Evolutionary conservation across 2,113 vertebrate genomes (phyloP).

Genomic region (Piliocolobus tephrosceles): DNA sequence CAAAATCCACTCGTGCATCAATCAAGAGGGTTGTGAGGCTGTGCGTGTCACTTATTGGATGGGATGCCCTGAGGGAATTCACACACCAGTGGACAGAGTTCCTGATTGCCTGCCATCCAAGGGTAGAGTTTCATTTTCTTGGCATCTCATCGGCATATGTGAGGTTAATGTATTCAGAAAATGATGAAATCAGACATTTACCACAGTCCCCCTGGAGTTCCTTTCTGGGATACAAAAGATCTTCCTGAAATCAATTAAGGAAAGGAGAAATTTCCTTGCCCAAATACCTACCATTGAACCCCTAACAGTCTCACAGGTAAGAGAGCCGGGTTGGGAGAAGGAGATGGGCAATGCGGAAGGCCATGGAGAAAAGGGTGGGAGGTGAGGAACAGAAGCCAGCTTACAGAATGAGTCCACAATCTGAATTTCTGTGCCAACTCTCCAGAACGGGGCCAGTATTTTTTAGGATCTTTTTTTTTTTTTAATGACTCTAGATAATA

Average conservation of each 20-base stretch:
- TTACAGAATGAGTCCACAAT: background rate
- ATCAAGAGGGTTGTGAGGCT: background rate
- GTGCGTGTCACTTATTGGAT: background rate
- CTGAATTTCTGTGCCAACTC: background rate
- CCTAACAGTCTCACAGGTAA: background rate
- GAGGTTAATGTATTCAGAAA: background rate
- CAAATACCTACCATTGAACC: background rate
- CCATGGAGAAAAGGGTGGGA: background rate
- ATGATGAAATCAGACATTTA: background rate
- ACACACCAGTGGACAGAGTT: background rate
- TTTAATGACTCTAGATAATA: background rate
- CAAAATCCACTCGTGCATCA: background rate
- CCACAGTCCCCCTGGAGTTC: background rate
- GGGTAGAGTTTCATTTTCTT: background rate
- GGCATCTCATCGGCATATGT: background rate
- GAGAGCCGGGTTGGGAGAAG: background rate
- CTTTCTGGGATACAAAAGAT: background rate
- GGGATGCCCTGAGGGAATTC: background rate
- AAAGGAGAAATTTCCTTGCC: background rate
- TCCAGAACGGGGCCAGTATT: background rate
- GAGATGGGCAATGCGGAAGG: background rate
- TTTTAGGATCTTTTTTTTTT: background rate
- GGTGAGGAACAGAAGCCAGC: background rate
- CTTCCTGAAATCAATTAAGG: background rate
- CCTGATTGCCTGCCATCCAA: background rate